phyloP scores from a whole-genome alignment of 2,888 invertebrate species.

The Uloborus plumipes region DNA sequence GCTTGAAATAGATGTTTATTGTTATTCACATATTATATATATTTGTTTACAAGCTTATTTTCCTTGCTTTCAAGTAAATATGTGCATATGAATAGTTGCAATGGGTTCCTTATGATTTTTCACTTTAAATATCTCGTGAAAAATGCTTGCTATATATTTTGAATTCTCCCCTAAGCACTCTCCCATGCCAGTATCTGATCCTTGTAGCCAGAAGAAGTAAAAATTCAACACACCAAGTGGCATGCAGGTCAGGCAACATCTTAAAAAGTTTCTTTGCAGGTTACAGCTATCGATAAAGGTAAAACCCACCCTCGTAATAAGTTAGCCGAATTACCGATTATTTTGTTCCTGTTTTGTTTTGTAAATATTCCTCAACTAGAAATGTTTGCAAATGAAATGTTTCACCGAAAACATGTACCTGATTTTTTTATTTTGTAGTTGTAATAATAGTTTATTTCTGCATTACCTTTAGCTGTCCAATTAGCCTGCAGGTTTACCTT shows the following conservation, averaged over 20 bases:
- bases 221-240: constrained; percentile 51
- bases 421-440: background rate
- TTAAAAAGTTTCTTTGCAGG: constrained; percentile 39
- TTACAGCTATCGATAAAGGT: constrained; percentile 13
- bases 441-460: background rate
- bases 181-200: constrained; percentile 41
- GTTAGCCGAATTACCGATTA: background rate
- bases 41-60: too few species aligned
- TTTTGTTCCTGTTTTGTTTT: background rate
- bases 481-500: constrained; percentile 9
- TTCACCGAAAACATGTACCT: background rate
- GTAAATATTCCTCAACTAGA: too few species aligned
- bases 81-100: constrained; percentile 3
- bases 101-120: constrained; percentile 9
- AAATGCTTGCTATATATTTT: constrained; percentile 50
- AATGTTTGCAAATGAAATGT: too few species aligned
- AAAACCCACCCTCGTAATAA: background rate
- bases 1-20: too few species aligned
- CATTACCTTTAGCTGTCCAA: background rate
- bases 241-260: constrained; percentile 58
- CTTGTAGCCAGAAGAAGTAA: constrained; percentile 51
- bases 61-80: constrained; percentile 15
- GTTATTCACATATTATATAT: too few species aligned
- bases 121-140: constrained; percentile 12
- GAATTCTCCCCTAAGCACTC: constrained; percentile 42